A percentile compares a stretch with the other conserved stretches of the same genome.
Conservation (phyloP, 2,888 invertebrate species). For the Philhelius pedissequus region DNA sequence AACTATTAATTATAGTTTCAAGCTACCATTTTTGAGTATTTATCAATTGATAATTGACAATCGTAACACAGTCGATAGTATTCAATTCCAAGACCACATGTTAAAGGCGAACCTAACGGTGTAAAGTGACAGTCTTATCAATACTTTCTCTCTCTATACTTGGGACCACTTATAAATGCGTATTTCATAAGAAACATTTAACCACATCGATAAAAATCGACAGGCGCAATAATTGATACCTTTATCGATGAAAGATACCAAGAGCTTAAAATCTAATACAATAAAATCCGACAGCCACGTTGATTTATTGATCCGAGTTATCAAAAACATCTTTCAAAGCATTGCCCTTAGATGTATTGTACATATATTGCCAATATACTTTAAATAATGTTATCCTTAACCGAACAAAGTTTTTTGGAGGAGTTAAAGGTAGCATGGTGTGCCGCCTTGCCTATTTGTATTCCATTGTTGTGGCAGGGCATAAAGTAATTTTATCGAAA, state of each 20-base stretch:
- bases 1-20: too few relatives aligned
- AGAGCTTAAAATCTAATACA: background rate
- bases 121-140: too few relatives aligned
- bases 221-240: background rate
- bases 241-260: background rate
- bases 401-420: background rate
- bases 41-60: too few relatives aligned
- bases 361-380: background rate
- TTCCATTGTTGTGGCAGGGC: background rate
- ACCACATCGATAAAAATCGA: background rate
- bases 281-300: background rate
- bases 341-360: background rate
- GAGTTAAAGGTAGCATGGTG: background rate
- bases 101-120: too few relatives aligned
- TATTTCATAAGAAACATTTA: background rate
- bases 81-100: too few relatives aligned
- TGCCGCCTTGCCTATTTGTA: conserved; percentile 1
- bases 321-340: background rate
- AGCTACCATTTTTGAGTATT: too few relatives aligned
- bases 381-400: conserved; percentile 1
- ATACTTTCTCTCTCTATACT: background rate
- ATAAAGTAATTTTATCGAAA: conserved; percentile 30
- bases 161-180: background rate
- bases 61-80: too few relatives aligned
- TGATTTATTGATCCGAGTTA: background rate